Evolutionary conservation across 2,797 vertebrate species (phyloP), one percentile per base, ranked within the genome.

Genomic region (Acanthornis magna): DNA sequence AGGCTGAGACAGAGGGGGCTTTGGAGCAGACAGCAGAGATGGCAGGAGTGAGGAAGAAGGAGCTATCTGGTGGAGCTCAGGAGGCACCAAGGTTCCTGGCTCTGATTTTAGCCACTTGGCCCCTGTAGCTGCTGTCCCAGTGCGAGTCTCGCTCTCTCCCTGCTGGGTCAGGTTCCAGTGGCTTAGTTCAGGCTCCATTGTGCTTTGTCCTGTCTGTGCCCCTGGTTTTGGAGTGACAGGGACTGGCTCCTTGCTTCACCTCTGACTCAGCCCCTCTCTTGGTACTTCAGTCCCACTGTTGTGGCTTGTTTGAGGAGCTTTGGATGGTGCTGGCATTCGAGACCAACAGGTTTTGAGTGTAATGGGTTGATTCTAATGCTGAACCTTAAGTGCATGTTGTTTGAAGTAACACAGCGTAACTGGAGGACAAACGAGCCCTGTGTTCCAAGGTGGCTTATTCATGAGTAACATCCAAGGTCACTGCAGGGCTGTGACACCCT

Each of bases 271-370:
- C 48, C 43, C 62, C 85, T 53, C 60, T 34, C 30, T 1, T 3
- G 43, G 26, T 51, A 23, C 71, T 40, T 48, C 51, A 38, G 50
- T 40, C 30, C 34, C 48, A 7, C 32, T 0, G 2, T 6, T 0
- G 0, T 10, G 63, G 42, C n/a, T 50, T 17, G 21, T n/a, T 17
- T 21, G 80, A 93, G 79, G 40, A 55, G 66, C 60, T 61, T 30
- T 45, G 86, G 25, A 1, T n/a, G 62, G 36, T 36, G 36, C 29
- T 54, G 40, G 34, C 54, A 32, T 20, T 75, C 0, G 5, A 80
- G 60, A 42, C 34, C 30, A 43, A 10, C 25, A 45, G 38, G 36
- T n/a, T 63, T 50, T 27, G 71, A 62, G 67, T 23, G 5, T 13
- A 6, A 6, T 2, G 51, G 19, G 27, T 40, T 63, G 60, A 13